A percentile compares a stretch with the other conserved stretches of the same genome.
Evolutionary conservation across 2,797 vertebrate species (phyloP).

Genomic region (Labeo calbasu): DNA sequence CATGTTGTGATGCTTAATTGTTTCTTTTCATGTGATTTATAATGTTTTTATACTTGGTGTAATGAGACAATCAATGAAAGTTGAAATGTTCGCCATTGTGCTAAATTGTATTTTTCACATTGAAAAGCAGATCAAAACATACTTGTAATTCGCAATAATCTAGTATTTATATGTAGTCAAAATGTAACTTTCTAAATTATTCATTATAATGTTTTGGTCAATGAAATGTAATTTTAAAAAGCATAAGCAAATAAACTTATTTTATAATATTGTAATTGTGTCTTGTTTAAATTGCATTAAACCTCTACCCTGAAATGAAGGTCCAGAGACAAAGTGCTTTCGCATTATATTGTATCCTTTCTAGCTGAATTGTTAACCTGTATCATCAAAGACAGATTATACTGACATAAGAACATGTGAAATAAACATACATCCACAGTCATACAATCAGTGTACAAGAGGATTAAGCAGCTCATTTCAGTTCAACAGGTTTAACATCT

Average conservation of each 20-base stretch:
- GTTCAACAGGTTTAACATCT: no score
- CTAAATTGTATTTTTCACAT: slow-evolving; percentile 39
- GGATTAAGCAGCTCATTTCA: background rate
- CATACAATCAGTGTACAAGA: background rate
- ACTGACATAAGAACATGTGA: background rate
- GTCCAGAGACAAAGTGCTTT: background rate
- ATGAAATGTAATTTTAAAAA: slow-evolving; percentile 13
- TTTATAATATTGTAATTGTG: background rate
- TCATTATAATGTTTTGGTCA: background rate
- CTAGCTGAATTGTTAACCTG: background rate
- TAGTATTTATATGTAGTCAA: background rate
- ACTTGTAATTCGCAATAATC: background rate
- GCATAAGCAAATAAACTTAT: slow-evolving; percentile 7
- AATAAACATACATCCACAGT: background rate
- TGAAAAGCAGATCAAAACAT: slow-evolving; percentile 30
- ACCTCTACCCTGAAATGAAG: background rate
- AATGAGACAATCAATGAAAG: slow-evolving; percentile 1
- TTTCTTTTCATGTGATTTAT: slow-evolving; percentile 1
- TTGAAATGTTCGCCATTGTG: background rate
- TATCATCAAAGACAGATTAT: background rate
- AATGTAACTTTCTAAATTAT: background rate
- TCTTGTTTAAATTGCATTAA: background rate
- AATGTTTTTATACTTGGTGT: background rate
- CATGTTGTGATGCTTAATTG: background rate
- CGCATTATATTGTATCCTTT: background rate